Conservation (phyloP, 2,113 vertebrate genomes). For the Albula glossodonta region DNA sequence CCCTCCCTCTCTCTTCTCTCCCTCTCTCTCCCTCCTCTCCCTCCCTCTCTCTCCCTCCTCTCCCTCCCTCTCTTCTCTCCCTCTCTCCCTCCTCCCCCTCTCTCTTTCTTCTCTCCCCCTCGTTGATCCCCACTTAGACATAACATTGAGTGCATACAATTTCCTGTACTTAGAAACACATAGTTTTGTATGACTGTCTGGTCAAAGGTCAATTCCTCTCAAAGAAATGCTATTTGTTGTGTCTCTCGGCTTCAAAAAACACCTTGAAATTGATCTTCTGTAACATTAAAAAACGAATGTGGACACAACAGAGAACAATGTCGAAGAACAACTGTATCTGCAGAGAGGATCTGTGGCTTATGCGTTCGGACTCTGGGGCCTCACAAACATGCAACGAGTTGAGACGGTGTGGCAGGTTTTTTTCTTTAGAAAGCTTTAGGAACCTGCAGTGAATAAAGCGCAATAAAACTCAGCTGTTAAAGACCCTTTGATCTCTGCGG, state of each 20-base stretch:
- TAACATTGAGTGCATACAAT: neutral
- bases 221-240: too few species aligned
- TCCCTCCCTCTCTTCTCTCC: too few species aligned
- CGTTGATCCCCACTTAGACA: neutral
- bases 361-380: neutral
- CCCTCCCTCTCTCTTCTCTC: neutral
- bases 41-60: too few species aligned
- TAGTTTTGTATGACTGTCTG: too few species aligned
- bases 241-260: too few species aligned
- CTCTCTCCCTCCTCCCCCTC: neutral
- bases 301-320: too few species aligned
- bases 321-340: too few species aligned
- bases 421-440: neutral
- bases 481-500: neutral
- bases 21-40: neutral
- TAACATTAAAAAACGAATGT: too few species aligned
- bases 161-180: too few species aligned
- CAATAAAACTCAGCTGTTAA: neutral
- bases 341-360: too few species aligned
- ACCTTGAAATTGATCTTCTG: too few species aligned
- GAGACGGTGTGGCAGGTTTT: neutral
- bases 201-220: too few species aligned
- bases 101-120: neutral
- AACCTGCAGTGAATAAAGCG: neutral
- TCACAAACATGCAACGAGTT: neutral